phyloP scores from a whole-genome alignment of 2,888 invertebrate genomes.

The Ormyrus nitidulus region DNA sequence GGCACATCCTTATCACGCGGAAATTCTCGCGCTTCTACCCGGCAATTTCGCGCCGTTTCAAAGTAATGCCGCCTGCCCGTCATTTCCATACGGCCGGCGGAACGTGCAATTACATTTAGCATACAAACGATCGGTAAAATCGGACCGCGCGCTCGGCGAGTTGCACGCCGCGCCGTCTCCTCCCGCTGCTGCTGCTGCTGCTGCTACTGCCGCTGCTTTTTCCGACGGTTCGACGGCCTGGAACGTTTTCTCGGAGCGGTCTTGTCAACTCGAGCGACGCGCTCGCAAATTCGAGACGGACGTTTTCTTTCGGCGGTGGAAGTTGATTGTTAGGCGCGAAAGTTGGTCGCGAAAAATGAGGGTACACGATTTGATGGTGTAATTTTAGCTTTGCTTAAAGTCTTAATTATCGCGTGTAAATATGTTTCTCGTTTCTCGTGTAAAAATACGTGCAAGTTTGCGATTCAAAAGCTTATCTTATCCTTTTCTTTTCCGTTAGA shows the following conservation, averaged over 20 bases:
- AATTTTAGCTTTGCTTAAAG: too few relatives aligned
- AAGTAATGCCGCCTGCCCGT: constrained; percentile 54
- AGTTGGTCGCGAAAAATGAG: too few relatives aligned
- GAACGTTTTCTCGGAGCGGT: background rate
- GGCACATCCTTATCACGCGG: constrained; percentile 44
- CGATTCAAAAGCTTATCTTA: too few relatives aligned
- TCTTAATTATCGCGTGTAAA: too few relatives aligned
- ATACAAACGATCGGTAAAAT: constrained; percentile 57
- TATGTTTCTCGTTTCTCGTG: too few relatives aligned
- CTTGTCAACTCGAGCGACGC: background rate
- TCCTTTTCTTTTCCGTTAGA: too few relatives aligned
- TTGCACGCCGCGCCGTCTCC: background rate
- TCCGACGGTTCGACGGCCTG: background rate
- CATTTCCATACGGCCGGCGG: constrained; percentile 37
- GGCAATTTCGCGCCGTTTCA: constrained; percentile 54
- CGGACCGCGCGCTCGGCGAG: constrained; percentile 9
- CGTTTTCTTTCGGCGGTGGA: too few relatives aligned
- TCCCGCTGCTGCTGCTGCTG: background rate
- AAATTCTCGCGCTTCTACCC: constrained; percentile 51
- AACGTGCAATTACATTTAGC: constrained; percentile 58
- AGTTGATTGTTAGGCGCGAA: too few relatives aligned
- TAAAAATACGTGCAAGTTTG: too few relatives aligned
- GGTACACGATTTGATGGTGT: too few relatives aligned
- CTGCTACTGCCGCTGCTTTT: background rate
- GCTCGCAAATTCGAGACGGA: background rate